These are phyloP conservation scores for Macrocentrus cingulum DNA, from an alignment of 1,140 invertebrate genomes.

Conservation along the genomic window DNA sequence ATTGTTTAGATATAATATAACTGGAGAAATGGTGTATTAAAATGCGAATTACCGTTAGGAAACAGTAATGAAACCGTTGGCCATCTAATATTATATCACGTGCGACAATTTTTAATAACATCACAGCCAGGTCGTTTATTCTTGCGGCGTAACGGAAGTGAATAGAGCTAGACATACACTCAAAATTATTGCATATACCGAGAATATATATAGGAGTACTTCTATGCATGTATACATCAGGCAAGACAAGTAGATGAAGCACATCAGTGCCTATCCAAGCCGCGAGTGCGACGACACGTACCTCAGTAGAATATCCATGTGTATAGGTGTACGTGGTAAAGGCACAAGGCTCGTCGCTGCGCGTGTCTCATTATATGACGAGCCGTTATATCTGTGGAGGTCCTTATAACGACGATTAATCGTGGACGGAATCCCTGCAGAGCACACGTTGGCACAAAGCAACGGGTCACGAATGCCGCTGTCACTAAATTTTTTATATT, in stretches of 20 bases:
- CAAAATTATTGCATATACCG: conserved; percentile 23
- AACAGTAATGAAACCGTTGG: too few relatives aligned
- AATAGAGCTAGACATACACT: conserved; percentile 19
- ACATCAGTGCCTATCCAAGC: too few relatives aligned
- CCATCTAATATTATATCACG: too few relatives aligned
- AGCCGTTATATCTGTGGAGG: conserved; percentile 29
- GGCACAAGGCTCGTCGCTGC: neutral
- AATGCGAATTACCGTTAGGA: too few relatives aligned
- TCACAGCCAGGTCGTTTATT: too few relatives aligned
- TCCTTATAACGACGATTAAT: conserved; percentile 30
- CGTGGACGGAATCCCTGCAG: conserved; percentile 16
- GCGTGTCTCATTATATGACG: conserved; percentile 31
- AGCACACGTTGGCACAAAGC: conserved; percentile 1
- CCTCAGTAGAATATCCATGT: conserved; percentile 6
- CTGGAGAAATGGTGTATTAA: too few relatives aligned
- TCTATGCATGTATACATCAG: too few relatives aligned
- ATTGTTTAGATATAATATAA: too few relatives aligned
- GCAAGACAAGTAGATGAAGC: too few relatives aligned
- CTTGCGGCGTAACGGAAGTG: conserved; percentile 17
- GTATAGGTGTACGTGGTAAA: conserved; percentile 1
- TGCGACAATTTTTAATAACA: too few relatives aligned
- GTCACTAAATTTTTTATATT: conserved; percentile 5
- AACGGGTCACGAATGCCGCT: conserved; percentile 1
- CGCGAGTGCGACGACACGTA: neutral
- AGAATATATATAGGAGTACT: neutral